A percentile compares a stretch with the other conserved stretches of the same genome.
These are phyloP conservation scores for Porites australiensis DNA, from an alignment of 64 coral and sea anemone genomes.

Conservation along the genomic window DNA sequence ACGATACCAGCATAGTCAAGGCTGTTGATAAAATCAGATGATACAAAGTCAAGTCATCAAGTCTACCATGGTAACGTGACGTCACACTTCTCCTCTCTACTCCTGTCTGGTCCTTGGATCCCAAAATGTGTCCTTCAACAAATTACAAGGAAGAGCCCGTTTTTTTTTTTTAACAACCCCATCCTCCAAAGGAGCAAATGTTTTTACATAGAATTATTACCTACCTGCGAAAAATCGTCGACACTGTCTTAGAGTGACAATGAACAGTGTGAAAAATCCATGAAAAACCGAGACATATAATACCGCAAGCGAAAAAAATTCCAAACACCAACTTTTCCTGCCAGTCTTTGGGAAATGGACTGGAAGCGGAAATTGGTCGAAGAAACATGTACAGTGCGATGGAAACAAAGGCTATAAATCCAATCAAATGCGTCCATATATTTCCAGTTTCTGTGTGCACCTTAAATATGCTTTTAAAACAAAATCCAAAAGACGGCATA, in stretches of 20 bases:
- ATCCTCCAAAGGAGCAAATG: no score
- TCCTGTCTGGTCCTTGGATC: no score
- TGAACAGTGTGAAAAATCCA: slow-evolving; percentile 89
- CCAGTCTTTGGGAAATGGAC: slow-evolving; percentile 74
- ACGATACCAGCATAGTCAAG: slow-evolving; percentile 88
- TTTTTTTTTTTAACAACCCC: no score
- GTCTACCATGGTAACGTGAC: no score
- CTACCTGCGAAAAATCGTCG: slow-evolving; percentile 89
- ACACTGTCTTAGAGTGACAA: slow-evolving; percentile 80
- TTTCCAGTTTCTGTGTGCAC: slow-evolving; percentile 91
- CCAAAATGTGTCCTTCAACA: no score
- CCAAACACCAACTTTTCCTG: slow-evolving; percentile 80
- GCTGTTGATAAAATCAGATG: slow-evolving; percentile 6
- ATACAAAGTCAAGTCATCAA: no score
- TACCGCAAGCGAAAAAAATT: slow-evolving; percentile 73
- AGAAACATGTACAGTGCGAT: slow-evolving; percentile 78
- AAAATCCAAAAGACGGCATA: slow-evolving; percentile 79
- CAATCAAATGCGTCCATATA: slow-evolving; percentile 91
- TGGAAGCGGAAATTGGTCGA: slow-evolving; percentile 41
- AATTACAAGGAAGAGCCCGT: no score
- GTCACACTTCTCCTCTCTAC: no score
- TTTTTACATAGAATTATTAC: neutral
- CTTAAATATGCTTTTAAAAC: slow-evolving; percentile 86
- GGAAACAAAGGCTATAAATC: slow-evolving; percentile 80
- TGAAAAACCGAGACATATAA: slow-evolving; percentile 82